These are phyloP conservation scores for Etheostoma spectabile DNA, from an alignment of 2,113 vertebrate species.

Conservation along the genomic window DNA sequence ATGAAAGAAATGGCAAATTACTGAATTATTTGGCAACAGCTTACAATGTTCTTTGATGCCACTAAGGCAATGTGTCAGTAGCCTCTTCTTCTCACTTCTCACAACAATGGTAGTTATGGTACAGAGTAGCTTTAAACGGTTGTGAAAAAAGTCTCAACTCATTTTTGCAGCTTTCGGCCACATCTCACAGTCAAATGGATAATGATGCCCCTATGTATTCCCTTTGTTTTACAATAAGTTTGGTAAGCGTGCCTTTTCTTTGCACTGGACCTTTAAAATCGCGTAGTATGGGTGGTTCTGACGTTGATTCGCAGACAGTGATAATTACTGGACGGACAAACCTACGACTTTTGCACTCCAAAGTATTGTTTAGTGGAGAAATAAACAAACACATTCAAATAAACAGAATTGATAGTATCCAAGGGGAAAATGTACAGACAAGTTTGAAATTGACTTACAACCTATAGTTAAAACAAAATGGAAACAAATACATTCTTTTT, in stretches of 20 bases:
- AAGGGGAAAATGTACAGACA: slow-evolving; percentile 14
- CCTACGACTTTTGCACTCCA: background rate
- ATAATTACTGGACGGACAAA: slow-evolving; percentile 26
- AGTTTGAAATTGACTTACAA: background rate
- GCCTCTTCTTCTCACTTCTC: background rate
- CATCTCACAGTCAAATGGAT: background rate
- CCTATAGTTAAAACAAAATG: slow-evolving; percentile 2
- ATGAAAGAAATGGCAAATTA: background rate
- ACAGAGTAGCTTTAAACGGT: background rate
- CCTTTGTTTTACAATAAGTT: background rate
- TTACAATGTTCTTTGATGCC: background rate
- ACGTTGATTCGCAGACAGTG: background rate
- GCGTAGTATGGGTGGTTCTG: background rate
- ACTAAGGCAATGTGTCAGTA: background rate
- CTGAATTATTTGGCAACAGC: background rate
- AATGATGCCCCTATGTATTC: too few species aligned
- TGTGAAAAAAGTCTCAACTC: background rate
- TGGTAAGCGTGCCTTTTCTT: background rate
- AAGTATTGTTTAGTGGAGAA: background rate
- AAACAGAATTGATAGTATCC: background rate
- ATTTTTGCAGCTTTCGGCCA: background rate
- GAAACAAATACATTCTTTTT: slow-evolving; percentile 55
- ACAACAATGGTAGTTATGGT: background rate
- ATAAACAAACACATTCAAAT: background rate
- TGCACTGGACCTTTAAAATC: slow-evolving; percentile 12